phyloP scores from a whole-genome alignment of 2,797 vertebrate genomes.

The Semaprochilodus insignis region DNA sequence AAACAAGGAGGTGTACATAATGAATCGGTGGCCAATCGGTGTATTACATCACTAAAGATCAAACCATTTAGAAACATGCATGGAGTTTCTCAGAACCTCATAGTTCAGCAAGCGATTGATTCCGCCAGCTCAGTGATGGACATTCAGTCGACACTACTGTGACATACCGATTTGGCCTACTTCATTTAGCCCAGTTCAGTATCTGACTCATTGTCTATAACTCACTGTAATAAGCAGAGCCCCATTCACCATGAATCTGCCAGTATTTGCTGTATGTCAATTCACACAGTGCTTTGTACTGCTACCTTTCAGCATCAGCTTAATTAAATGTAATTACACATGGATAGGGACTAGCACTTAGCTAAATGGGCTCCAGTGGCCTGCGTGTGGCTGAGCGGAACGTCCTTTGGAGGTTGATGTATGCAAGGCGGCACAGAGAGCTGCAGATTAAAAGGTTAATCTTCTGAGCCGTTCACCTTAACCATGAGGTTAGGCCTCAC shows the following conservation, averaged over 20 bases:
- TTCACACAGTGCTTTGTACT: background rate
- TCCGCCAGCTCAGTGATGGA: background rate
- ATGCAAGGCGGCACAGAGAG: constrained; percentile 29
- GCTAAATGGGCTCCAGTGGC: constrained; percentile 25
- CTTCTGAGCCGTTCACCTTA: constrained; percentile 32
- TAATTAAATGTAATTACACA: constrained; percentile 41
- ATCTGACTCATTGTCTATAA: background rate
- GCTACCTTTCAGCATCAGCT: constrained; percentile 36
- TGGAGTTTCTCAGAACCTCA: background rate
- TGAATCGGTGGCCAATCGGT: no score
- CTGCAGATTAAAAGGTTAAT: constrained; percentile 62
- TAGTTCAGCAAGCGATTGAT: background rate
- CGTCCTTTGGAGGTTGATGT: constrained; percentile 23
- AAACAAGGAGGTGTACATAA: no score
- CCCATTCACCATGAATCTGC: background rate
- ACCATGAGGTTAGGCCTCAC: constrained; percentile 37
- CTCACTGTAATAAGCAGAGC: background rate
- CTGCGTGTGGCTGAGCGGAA: background rate
- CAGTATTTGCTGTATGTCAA: background rate
- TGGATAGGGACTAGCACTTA: constrained; percentile 19
- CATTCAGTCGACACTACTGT: background rate
- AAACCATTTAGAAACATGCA: background rate
- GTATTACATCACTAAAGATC: background rate
- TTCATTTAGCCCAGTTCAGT: background rate
- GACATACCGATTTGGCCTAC: background rate